Conservation (phyloP, 2,113 vertebrate genomes). For the Chloroceryle aenea region DNA sequence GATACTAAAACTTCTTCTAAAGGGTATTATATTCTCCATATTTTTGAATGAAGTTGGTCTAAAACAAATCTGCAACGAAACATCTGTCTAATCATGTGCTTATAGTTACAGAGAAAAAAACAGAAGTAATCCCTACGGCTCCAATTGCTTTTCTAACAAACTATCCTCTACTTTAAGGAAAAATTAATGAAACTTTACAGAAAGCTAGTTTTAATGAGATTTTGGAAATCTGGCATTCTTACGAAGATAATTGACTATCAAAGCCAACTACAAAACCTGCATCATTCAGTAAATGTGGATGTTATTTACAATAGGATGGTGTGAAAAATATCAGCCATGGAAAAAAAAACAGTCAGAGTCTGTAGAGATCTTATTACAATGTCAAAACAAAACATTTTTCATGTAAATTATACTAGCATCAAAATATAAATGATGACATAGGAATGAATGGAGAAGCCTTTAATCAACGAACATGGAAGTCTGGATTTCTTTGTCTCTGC, state of each 20-base stretch:
- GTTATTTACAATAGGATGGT: background rate
- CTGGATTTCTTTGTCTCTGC: background rate
- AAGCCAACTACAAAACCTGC: background rate
- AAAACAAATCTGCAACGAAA: constrained; percentile 31
- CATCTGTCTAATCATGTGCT: constrained; percentile 20
- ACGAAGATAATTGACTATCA: background rate
- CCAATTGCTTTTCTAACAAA: constrained; percentile 21
- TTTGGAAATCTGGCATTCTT: background rate
- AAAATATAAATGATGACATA: background rate
- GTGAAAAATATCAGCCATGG: background rate
- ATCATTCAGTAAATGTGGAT: background rate
- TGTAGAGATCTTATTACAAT: background rate
- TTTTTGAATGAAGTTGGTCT: constrained; percentile 9
- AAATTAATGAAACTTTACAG: background rate
- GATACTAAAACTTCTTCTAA: background rate
- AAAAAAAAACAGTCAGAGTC: background rate
- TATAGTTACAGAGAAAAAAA: constrained; percentile 18
- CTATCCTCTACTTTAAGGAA: background rate
- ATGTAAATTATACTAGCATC: background rate
- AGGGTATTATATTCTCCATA: background rate
- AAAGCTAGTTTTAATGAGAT: background rate
- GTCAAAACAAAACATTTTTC: background rate
- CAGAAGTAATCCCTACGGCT: background rate
- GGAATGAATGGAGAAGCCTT: background rate
- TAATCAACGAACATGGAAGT: background rate